Percentiles rank a stretch among this genome's conserved stretches.
phyloP scores from a whole-genome alignment of 1,140 invertebrate species.

The Cyphomyrmex costatus region DNA sequence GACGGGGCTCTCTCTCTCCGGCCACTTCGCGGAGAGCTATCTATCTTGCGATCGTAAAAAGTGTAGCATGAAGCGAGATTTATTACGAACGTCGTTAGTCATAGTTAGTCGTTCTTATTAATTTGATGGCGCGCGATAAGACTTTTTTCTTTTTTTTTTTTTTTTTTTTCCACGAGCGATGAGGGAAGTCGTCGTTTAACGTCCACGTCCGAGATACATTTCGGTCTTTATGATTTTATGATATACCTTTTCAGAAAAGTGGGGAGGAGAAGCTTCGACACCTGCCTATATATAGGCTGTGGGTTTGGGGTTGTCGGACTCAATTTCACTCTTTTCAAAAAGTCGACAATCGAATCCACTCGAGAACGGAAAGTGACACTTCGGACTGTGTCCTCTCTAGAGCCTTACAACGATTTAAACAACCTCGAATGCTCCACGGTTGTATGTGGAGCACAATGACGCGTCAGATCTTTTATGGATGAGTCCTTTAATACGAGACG shows the following conservation, averaged over 20 bases:
- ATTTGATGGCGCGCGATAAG: conserved; percentile 20
- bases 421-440: conserved; percentile 80
- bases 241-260: conserved; percentile 51
- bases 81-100: conserved; percentile 50
- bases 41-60: conserved; percentile 36
- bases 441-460: conserved; percentile 74
- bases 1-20: conserved; percentile 9
- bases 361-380: conserved; percentile 83
- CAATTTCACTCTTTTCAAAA: conserved; percentile 77
- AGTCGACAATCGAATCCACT: conserved; percentile 83
- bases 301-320: conserved; percentile 65
- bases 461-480: conserved; percentile 76
- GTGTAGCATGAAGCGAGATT: conserved; percentile 34
- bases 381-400: conserved; percentile 73
- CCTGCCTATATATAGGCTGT: conserved; percentile 67
- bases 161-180: neutral
- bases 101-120: conserved; percentile 48
- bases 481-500: conserved; percentile 52
- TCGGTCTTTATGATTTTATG: conserved; percentile 58
- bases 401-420: conserved; percentile 86
- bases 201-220: conserved; percentile 61
- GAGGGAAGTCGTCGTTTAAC: conserved; percentile 37
- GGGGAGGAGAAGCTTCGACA: conserved; percentile 54
- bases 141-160: conserved; percentile 18
- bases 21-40: neutral